These are phyloP conservation scores for Cacatua alba DNA, from an alignment of 2,113 vertebrate species.

Conservation along the genomic window DNA sequence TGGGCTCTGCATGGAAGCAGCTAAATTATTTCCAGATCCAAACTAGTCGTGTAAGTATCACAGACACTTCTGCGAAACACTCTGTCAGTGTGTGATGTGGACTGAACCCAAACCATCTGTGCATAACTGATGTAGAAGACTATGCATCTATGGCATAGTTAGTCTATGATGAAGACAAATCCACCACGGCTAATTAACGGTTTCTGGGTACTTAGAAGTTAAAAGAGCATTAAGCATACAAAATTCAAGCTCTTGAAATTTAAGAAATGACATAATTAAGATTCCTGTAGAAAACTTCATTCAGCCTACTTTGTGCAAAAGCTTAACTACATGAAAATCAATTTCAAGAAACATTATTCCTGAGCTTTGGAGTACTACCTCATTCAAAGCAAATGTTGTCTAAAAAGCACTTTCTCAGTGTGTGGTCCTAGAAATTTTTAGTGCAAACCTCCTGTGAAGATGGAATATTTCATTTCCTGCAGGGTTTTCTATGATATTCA, in stretches of 20 bases:
- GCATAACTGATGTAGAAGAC: background rate
- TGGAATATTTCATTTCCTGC: slow-evolving; percentile 11
- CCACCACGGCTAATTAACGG: background rate
- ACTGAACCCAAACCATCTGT: slow-evolving; percentile 27
- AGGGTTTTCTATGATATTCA: background rate
- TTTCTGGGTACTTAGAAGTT: background rate
- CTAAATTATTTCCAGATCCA: slow-evolving; percentile 33
- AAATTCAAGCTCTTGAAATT: background rate
- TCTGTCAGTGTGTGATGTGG: background rate
- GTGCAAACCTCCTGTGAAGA: background rate
- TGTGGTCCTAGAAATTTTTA: slow-evolving; percentile 12
- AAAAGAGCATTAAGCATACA: background rate
- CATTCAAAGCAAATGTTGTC: background rate
- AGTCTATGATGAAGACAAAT: background rate
- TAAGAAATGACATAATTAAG: background rate
- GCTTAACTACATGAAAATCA: background rate
- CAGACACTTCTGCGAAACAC: background rate
- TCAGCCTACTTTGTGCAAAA: background rate
- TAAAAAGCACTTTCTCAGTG: background rate
- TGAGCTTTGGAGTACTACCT: background rate
- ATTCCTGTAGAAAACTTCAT: background rate
- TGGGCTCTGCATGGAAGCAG: background rate
- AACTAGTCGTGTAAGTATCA: background rate
- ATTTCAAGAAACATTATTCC: background rate
- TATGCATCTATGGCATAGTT: background rate